phyloP scores from a whole-genome alignment of 2,888 invertebrate genomes.

The Dryocosmus kuriphilus region DNA sequence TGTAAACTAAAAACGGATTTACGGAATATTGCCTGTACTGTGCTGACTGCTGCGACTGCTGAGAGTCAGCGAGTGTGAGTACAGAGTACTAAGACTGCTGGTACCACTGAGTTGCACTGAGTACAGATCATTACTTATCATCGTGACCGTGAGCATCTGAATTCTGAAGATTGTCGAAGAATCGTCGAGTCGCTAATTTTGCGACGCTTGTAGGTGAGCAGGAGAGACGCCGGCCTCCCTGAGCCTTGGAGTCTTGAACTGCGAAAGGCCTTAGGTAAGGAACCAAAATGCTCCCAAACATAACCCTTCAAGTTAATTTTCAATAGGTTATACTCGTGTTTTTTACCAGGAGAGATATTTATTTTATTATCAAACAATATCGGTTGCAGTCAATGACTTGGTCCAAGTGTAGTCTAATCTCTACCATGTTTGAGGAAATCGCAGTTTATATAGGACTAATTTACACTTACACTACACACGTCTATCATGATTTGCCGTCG shows the following conservation, averaged over 20 bases:
- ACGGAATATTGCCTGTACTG: no score
- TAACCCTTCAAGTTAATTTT: background rate
- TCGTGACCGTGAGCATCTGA: no score
- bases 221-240: constrained; percentile 53
- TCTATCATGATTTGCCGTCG: background rate
- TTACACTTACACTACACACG: background rate
- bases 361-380: background rate
- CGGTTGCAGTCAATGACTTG: constrained; percentile 15
- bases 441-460: background rate
- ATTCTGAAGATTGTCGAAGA: no score
- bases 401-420: background rate
- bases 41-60: no score
- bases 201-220: no score
- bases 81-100: no score
- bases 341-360: background rate
- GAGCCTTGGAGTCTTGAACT: constrained; percentile 49
- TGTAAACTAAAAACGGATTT: no score
- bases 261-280: constrained; percentile 50
- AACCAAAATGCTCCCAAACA: constrained; percentile 7
- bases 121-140: no score
- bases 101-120: no score
- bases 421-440: background rate
- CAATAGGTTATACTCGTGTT: background rate
- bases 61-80: no score
- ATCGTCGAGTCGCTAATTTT: no score